Base-by-base conservation (phyloP, 2,113 vertebrate species). In the Cebidichthys violaceus region DNA sequence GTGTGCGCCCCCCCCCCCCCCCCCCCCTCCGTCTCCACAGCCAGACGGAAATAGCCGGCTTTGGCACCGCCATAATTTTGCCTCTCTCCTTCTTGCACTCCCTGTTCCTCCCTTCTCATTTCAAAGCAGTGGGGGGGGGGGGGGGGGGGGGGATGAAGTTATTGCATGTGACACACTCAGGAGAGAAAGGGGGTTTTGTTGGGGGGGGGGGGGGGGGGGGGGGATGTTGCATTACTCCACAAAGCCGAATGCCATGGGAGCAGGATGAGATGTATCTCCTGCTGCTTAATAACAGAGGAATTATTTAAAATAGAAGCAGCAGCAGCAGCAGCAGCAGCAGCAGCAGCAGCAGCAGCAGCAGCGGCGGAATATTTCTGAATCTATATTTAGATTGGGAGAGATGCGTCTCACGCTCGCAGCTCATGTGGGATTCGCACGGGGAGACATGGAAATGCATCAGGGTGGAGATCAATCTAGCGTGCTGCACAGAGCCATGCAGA, bases 321-420 rank as follows among this genome's bases (percentile, higher is more conserved):
- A 61, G 74, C 68, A 86, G 81, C 81, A 74, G 86, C 59, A 85
- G 81, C 81, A 74, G 86, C 59, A 86, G 81, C 68, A 86, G 81
- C 81, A 74, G 86, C 59, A 85, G 81, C 81, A 74, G 86, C 59
- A 86, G 81, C 81, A 74, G 86, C 59, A 54, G 75, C 69, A n/a
- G 77, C 18, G 78, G 88, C 24, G 39, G 85, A 86, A 94, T 90
- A 85, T 91, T 90, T 86, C 86, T 55, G 82, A 64, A 68, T 92
- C 93, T 95, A 95, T 94, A 90, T 95, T 94, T 94, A 95, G 94
- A 89, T 83, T 76, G 79, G 85, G 82, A 90, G 89, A 68, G 86
- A 93, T 91, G 86, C 78, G 80, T 85, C 88, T 83, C 85, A 73
- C 78, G 84, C 85, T 87, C 69, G 37, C 82, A 86, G 85, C 82